Base-by-base conservation (phyloP, 2,888 invertebrate genomes). In the Drosophila kuntzei region DNA sequence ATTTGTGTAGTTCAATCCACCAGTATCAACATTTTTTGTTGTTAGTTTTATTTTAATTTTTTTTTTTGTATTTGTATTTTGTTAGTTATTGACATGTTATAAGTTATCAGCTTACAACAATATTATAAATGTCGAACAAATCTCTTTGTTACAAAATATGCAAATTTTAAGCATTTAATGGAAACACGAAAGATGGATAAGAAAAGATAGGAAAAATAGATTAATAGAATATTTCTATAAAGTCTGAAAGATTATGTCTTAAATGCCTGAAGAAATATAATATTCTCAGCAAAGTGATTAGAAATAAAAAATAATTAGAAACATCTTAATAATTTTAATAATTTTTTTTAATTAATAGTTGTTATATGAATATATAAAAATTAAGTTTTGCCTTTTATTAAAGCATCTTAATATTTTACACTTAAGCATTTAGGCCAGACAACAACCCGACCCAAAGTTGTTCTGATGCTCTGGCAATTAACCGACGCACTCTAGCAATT, bases 91-190 rank as follows among this genome's bases (percentile, higher is more conserved):
- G 71, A 87, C 81, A 87, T 43, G 54, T 34, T 73, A 79, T 87
- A 76, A 78, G 73, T 65, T 72, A 73, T 47, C 76, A 78, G 54
- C 67, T 85, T 72, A 79, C 82, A 76, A 87, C 79, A 70, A 87
- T 78, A 84, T 73, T 87, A 62, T 39, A 20, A 39, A 54, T 60
- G 43, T 36, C 22, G n/a, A 65, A 44, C 54, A 57, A 73, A 78
- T 68, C 69, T 58, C 55, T 29, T 12, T 27, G 9, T n/a, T 20
- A 14, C 14, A 41, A 49, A 53, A 59, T 59, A 59, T 64, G 74
- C 22, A 22, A 22, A 39, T 39, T 11, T 11, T 0, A 5, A 18
- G 11, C 11, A 18, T 39, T 39, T 39, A 11, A 36, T n/a, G 34
- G 5, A 34, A 34, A n/a, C 14, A 5, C 6, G 6, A 1, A 37